Evolutionary conservation across 2,113 vertebrate genomes (phyloP), one percentile per base, ranked within the genome.

Genomic region (Proterorhinus semilunaris): DNA sequence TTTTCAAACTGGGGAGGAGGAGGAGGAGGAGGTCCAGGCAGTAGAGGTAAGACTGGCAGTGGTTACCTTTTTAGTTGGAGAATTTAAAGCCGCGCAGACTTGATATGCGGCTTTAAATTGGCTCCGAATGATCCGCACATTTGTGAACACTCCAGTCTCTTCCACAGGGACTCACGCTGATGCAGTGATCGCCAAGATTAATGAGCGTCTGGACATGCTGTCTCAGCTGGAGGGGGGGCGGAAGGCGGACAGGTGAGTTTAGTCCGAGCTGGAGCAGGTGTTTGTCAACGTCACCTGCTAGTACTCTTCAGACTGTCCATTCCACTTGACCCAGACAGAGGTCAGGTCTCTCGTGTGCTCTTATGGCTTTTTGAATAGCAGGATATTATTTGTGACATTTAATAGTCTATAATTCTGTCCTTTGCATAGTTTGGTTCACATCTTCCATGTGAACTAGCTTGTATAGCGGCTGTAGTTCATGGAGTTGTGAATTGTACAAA

Each of bases 131-230:
- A 36, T 36, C 27, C 27, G 27, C 27, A 36, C 27, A 3, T 36
- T 3, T 36, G 27, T 36, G 27, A 36, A 36, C 27, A 36, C 90
- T 89, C 11, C 53, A 91, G 49, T 84, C 90, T 89, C 88, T 6
- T 87, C 89, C 0, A 86, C 91, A 1, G 88, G 92, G 5, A 69
- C 92, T 42, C 92, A 90, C 49, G 91, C 93, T 0, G 95, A 95
- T 59, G 93, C 91, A 15, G 92, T 96, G 62, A 92, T 95, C 46
- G 93, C 92, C 27, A 97, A 96, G 84, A 94, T 97, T 82, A 96
- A 94, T 90, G 95, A 96, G 68, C 94, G 94, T 7, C 84, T 96
- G 76, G 95, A 96, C 81, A 91, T 96, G 94, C 93, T 93, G 67
- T 90, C 94, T 0, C 83, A 88, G 75, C 74, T 92, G 78, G 89